Evolutionary conservation across 2,797 vertebrate species (phyloP).

Genomic region (Channallabes apus): DNA sequence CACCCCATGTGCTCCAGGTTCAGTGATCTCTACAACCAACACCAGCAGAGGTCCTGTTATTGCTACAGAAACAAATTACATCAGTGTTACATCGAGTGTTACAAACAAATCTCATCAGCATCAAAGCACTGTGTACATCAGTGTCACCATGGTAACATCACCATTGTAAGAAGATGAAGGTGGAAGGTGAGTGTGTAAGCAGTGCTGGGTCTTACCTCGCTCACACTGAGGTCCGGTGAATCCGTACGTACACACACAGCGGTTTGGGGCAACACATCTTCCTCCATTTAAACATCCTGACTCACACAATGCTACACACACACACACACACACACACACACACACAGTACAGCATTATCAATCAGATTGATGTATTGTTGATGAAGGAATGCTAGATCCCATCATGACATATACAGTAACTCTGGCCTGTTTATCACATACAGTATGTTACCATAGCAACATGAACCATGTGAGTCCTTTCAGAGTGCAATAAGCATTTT

Average conservation of each 20-base stretch:
- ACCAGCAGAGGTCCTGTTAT: background rate
- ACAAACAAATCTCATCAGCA: background rate
- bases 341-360: slow-evolving; percentile 39
- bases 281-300: slow-evolving; percentile 94
- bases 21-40: background rate
- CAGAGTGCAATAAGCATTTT: background rate
- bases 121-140: background rate
- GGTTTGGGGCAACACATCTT: slow-evolving; percentile 93
- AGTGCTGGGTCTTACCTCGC: slow-evolving; percentile 81
- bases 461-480: background rate
- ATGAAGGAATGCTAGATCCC: background rate
- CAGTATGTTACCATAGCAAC: background rate
- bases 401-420: too few relatives aligned
- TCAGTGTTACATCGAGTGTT: background rate
- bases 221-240: slow-evolving; percentile 98
- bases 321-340: slow-evolving; percentile 79
- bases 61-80: background rate
- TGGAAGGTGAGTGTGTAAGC: background rate
- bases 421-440: background rate
- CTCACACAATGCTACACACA: too few relatives aligned
- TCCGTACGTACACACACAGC: slow-evolving; percentile 94
- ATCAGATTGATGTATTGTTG: background rate
- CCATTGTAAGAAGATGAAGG: background rate
- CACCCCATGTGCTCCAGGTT: background rate
- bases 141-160: background rate